Evolutionary conservation across 2,888 invertebrate genomes (phyloP).

Genomic region (Phyllotreta cruciferae): DNA sequence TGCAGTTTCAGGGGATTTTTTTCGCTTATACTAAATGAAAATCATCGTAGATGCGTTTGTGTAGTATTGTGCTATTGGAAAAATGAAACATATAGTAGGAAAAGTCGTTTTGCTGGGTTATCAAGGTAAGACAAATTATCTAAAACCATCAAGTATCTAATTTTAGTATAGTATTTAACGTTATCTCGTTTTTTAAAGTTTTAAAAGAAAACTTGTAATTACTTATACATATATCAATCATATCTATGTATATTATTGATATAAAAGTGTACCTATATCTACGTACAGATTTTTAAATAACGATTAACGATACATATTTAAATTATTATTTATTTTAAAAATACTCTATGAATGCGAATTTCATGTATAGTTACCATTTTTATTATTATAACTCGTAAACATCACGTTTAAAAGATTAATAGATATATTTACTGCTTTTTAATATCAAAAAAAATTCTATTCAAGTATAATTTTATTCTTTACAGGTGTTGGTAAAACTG

Average conservation of each 20-base stretch:
- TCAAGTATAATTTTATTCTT: constrained; percentile 11
- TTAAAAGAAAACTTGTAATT: too few species aligned
- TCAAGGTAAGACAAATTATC: constrained; percentile 38
- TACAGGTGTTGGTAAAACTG: constrained; percentile 91
- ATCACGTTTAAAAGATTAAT: too few species aligned
- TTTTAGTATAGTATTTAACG: too few species aligned
- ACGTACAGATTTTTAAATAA: too few species aligned
- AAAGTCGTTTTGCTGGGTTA: constrained; percentile 85
- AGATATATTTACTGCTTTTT: too few species aligned
- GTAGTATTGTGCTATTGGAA: constrained; percentile 31
- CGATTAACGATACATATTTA: neutral
- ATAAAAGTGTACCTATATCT: too few species aligned
- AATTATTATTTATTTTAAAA: neutral
- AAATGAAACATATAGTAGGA: constrained; percentile 79
- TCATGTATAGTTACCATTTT: constrained; percentile 1
- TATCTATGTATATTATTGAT: too few species aligned
- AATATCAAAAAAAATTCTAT: neutral
- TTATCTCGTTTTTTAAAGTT: too few species aligned
- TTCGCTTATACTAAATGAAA: constrained; percentile 20
- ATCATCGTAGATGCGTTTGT: neutral
- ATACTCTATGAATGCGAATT: neutral
- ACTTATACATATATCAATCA: too few species aligned
- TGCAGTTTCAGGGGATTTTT: constrained; percentile 8
- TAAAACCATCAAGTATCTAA: too few species aligned
- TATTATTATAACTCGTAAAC: too few species aligned